phyloP scores from a whole-genome alignment of 1,140 invertebrate genomes.

The Varroa destructor region DNA sequence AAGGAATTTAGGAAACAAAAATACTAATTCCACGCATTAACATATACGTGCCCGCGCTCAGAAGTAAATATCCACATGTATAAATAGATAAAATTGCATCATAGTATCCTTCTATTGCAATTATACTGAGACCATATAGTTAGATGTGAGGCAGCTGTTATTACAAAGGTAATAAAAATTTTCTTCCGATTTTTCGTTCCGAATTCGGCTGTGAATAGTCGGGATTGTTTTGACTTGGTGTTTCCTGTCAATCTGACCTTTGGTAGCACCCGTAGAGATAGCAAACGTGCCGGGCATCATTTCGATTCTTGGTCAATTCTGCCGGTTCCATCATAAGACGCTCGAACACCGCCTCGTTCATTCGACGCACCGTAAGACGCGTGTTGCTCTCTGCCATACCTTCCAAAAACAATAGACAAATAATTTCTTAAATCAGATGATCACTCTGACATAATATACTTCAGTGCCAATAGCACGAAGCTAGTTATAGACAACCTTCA shows the following conservation, averaged over 20 bases:
- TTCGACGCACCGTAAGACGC: not conserved
- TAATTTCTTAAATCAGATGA: not conserved
- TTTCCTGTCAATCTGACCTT: not conserved
- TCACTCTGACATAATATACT: not conserved
- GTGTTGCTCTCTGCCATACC: slow-evolving; percentile 6
- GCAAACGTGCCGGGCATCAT: not conserved
- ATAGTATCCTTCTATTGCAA: too few relatives aligned
- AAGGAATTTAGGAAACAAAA: too few relatives aligned
- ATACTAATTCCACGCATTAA: too few relatives aligned
- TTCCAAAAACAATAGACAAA: not conserved
- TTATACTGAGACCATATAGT: too few relatives aligned
- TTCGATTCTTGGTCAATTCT: not conserved
- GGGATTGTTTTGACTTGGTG: too few relatives aligned
- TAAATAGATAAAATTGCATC: too few relatives aligned
- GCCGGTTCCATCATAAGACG: slow-evolving; percentile 19
- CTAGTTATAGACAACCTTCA: not conserved
- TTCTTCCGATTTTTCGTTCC: too few relatives aligned
- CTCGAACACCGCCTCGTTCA: slow-evolving; percentile 25
- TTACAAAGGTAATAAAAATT: too few relatives aligned
- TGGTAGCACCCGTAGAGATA: slow-evolving; percentile 24
- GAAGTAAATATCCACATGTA: too few relatives aligned
- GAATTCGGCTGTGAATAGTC: too few relatives aligned
- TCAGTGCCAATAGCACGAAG: not conserved
- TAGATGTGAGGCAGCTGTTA: too few relatives aligned
- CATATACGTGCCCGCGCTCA: too few relatives aligned